Percentiles rank a stretch among this genome's conserved stretches.
These are phyloP conservation scores for Drosophila funebris DNA, from an alignment of 1,140 invertebrate genomes.

Conservation along the genomic window DNA sequence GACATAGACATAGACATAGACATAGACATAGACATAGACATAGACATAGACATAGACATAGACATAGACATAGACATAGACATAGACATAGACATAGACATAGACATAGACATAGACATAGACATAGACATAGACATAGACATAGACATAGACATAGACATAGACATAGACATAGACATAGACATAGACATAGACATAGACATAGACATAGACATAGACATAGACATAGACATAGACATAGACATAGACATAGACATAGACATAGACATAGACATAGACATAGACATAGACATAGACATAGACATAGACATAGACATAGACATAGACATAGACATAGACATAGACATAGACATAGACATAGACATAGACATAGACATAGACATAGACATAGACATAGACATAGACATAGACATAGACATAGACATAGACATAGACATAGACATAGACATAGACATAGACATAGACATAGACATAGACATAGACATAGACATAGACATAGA, in stretches of 20 bases:
- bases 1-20: background rate
- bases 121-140: background rate
- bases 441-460: background rate
- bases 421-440: background rate
- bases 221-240: background rate
- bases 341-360: background rate
- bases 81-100: background rate
- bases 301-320: background rate
- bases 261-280: background rate
- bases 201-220: background rate
- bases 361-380: background rate
- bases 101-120: background rate
- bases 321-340: background rate
- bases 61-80: background rate
- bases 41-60: background rate
- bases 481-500: background rate
- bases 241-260: background rate
- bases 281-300: background rate
- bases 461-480: background rate
- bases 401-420: background rate
- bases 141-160: background rate
- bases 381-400: background rate
- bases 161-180: background rate
- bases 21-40: background rate
- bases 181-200: background rate